These are phyloP conservation scores for Macroramphosus scolopax DNA, from an alignment of 2,797 vertebrate genomes.

Conservation along the genomic window DNA sequence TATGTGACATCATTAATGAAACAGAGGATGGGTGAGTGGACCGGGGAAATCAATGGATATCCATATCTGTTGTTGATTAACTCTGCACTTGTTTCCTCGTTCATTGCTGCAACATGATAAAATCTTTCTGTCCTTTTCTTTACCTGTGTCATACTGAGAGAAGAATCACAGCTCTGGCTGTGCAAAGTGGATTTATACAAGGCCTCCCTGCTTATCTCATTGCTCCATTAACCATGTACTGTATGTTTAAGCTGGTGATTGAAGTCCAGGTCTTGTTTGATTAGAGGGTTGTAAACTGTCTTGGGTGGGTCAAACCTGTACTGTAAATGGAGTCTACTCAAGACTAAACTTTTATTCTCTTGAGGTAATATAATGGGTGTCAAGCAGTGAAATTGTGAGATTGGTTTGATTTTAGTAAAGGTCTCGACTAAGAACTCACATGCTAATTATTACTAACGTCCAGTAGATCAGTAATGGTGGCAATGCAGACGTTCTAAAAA, in stretches of 20 bases:
- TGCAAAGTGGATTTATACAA: conserved; percentile 24
- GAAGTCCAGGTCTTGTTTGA: conserved; percentile 63
- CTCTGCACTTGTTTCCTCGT: neutral
- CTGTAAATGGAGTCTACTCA: conserved; percentile 14
- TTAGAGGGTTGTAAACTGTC: conserved; percentile 35
- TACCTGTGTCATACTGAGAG: conserved; percentile 5
- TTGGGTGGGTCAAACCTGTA: conserved; percentile 4
- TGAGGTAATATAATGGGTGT: neutral
- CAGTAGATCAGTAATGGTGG: no score
- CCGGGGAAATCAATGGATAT: conserved; percentile 2
- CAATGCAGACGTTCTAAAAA: no score
- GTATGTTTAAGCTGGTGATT: conserved; percentile 38
- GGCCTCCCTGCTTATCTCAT: conserved; percentile 54
- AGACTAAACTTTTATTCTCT: neutral
- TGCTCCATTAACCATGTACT: conserved; percentile 51
- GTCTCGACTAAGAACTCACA: neutral
- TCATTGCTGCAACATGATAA: neutral
- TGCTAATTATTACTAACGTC: conserved; percentile 36
- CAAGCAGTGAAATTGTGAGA: neutral
- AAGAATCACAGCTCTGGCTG: conserved; percentile 10
- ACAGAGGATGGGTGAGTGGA: conserved; percentile 94
- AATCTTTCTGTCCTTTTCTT: neutral
- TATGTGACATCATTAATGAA: conserved; percentile 99
- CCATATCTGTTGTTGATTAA: conserved; percentile 23
- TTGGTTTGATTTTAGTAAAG: conserved; percentile 2